A percentile compares a stretch with the other conserved stretches of the same genome.
Evolutionary conservation across 2,888 invertebrate genomes (phyloP).

Genomic region (Aleiodes alternator): DNA sequence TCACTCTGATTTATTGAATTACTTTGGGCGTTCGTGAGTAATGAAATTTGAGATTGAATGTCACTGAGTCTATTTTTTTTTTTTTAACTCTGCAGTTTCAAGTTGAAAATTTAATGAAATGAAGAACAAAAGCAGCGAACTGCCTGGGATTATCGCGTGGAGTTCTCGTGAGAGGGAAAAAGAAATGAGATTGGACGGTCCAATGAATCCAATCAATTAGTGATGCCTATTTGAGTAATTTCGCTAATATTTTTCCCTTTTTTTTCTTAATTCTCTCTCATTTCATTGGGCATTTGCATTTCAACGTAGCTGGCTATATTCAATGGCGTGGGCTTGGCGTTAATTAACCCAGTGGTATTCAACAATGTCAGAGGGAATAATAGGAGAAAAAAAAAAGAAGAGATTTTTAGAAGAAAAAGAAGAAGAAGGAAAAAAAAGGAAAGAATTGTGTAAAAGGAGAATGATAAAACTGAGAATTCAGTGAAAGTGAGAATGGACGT

Average conservation of each 20-base stretch:
- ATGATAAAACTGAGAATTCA: conserved; percentile 5
- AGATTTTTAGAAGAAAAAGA: background rate
- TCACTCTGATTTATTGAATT: background rate
- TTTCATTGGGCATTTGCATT: background rate
- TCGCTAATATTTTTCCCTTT: conserved; percentile 9
- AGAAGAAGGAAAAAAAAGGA: background rate
- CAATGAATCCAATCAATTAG: conserved; percentile 53
- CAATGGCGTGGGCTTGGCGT: background rate
- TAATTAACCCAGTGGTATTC: conserved; percentile 12
- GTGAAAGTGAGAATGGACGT: conserved; percentile 25
- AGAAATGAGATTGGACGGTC: conserved; percentile 47
- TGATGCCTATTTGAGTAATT: conserved; percentile 46
- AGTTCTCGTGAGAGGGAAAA: conserved; percentile 42
- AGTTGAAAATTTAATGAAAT: conserved; percentile 18
- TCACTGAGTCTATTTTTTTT: conserved; percentile 1
- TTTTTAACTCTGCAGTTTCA: conserved; percentile 6
- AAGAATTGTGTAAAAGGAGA: background rate
- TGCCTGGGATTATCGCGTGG: conserved; percentile 1
- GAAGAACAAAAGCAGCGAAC: background rate
- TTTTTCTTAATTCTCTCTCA: background rate
- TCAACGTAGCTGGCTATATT: background rate
- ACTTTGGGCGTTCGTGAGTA: background rate
- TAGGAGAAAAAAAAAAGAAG: background rate
- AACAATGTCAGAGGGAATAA: background rate
- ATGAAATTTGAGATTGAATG: conserved; percentile 2